phyloP scores from a whole-genome alignment of 2,797 vertebrate genomes.

The Typhlichthys eigenmanni region DNA sequence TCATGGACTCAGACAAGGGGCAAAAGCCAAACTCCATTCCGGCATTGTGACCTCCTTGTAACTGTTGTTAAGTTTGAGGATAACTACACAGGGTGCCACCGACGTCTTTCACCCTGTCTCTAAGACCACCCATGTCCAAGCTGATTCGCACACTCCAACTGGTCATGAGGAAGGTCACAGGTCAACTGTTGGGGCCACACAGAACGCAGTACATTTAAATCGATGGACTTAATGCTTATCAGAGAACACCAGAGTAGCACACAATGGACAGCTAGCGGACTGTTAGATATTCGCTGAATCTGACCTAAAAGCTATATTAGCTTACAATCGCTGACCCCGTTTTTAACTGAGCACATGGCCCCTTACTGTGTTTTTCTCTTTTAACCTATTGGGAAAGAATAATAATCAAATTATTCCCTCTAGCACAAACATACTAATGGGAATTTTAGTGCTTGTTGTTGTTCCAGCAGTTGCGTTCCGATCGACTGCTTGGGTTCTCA shows the following conservation, averaged over 20 bases:
- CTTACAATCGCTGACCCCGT: too few relatives aligned
- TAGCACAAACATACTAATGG: background rate
- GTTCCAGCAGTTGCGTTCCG: background rate
- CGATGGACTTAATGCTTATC: too few relatives aligned
- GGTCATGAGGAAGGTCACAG: conserved; percentile 27
- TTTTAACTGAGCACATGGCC: too few relatives aligned
- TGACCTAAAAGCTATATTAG: too few relatives aligned
- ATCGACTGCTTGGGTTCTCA: background rate
- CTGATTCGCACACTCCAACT: conserved; percentile 16
- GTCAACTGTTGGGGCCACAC: conserved; percentile 19
- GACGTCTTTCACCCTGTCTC: conserved; percentile 13
- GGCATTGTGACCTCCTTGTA: conserved; percentile 14
- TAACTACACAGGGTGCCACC: conserved; percentile 17
- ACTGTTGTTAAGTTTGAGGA: conserved; percentile 15
- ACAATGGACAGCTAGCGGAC: too few relatives aligned
- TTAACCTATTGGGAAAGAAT: too few relatives aligned
- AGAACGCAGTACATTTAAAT: background rate
- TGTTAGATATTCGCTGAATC: too few relatives aligned
- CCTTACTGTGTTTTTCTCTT: too few relatives aligned
- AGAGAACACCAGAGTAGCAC: too few relatives aligned
- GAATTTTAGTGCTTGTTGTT: background rate
- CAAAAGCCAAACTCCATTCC: conserved; percentile 21
- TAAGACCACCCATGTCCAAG: conserved; percentile 52
- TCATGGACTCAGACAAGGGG: conserved; percentile 24
- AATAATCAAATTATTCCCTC: background rate